Percentiles rank a stretch among this genome's conserved stretches.
Conservation (phyloP, 2,888 invertebrate species). For the Bursaphelenchus okinawaensis region DNA sequence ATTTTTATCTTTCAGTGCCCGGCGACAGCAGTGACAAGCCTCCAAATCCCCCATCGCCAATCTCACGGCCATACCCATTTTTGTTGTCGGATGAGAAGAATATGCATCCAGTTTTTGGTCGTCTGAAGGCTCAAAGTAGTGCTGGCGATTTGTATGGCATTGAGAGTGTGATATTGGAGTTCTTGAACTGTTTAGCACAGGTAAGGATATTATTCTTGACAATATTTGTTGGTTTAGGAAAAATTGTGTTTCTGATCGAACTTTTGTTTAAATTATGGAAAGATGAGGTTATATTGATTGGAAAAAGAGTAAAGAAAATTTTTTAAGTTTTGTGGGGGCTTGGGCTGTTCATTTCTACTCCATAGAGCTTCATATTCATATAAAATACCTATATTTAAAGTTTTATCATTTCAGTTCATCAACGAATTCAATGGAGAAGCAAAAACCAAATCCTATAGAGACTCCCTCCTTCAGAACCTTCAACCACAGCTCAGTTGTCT, state of each 20-base stretch:
- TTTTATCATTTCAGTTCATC: slow-evolving; percentile 10
- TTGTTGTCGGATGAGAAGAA: slow-evolving; percentile 12
- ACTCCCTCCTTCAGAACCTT: slow-evolving; percentile 32
- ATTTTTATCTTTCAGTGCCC: background rate
- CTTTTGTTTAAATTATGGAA: too few relatives aligned
- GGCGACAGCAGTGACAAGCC: background rate
- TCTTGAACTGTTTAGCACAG: slow-evolving; percentile 23
- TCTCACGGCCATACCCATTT: slow-evolving; percentile 4
- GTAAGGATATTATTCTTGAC: background rate
- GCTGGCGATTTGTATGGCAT: slow-evolving; percentile 29
- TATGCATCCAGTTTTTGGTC: slow-evolving; percentile 38
- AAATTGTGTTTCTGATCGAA: background rate
- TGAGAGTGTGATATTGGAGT: slow-evolving; percentile 40
- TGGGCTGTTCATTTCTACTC: background rate
- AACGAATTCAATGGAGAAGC: slow-evolving; percentile 15
- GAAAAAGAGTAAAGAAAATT: too few relatives aligned
- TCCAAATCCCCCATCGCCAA: background rate
- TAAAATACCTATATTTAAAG: too few relatives aligned
- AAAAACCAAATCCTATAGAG: slow-evolving; percentile 16
- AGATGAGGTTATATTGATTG: too few relatives aligned
- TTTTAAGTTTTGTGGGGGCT: background rate
- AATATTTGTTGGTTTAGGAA: background rate
- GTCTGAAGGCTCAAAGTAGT: slow-evolving; percentile 33
- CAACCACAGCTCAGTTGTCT: slow-evolving; percentile 38
- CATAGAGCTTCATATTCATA: too few relatives aligned